Base-by-base conservation (phyloP, 2,888 invertebrate species). In the Exocentrus adspersus region DNA sequence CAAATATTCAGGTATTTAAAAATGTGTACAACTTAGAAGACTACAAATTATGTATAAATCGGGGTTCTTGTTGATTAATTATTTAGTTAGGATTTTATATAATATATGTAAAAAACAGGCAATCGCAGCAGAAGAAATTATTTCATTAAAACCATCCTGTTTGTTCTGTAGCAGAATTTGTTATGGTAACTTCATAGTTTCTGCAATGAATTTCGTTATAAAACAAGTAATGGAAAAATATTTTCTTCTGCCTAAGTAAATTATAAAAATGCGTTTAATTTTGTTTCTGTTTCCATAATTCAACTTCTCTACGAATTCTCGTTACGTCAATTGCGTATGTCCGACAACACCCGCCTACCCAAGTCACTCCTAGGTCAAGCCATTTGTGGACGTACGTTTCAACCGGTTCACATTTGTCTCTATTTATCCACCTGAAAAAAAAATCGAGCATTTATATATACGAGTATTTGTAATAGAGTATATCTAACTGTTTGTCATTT, bases 281-380 rank as follows among this genome's bases (percentile, higher is more conserved):
- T 52, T 67, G 65, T 63, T 72, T 67, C 64, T 67, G 66, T 69
- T 75, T 77, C 85, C 85, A 86, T 64, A 79, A 81, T 60, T 81
- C 79, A 60, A 91, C 88, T 78, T 88, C 87, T 73, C 88, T 87
- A 58, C 88, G 85, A 73, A 95, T 93, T 70, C 89, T 87, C 7
- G 86, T 85, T 30, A 97, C 90, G 79, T 96, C 94, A 0, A 90
- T 86, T 1, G 95, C 92, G 75, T 90, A 90, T 0, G 95, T 92
- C 71, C 95, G 87, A 81, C 97, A 98, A 76, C 97, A 98, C 0
- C 97, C 97, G 17, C 97, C 97, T 45, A 98, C 87, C 80, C 92
- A 93, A 57, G 87, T 87, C 30, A 92, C 93, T 0, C 96, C 96
- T 46, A 91, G 81, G 61, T 90, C 87, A 56, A 93, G 80, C 97